Conservation (phyloP, 1,140 invertebrate genomes). For the Drosophila serrata region DNA sequence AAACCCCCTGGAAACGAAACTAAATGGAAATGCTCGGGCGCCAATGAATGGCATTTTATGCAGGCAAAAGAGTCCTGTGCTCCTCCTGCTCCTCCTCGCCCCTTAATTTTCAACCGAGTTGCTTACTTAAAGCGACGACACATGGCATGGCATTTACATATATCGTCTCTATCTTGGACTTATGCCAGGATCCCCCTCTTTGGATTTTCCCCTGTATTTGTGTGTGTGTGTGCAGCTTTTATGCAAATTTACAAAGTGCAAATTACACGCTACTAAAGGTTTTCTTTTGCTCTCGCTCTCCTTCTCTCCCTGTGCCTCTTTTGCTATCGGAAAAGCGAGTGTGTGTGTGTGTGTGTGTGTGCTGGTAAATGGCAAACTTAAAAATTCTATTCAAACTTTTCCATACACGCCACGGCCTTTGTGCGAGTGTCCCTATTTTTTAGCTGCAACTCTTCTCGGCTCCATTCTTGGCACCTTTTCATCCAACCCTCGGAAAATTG, state of each 20-base stretch:
- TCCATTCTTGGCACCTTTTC: slow-evolving; percentile 17
- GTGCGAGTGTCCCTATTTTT: slow-evolving; percentile 44
- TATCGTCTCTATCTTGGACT: slow-evolving; percentile 81
- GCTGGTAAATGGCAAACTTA: slow-evolving; percentile 81
- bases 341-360: slow-evolving; percentile 25
- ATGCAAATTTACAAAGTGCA: slow-evolving; percentile 85
- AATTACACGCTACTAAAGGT: slow-evolving; percentile 84
- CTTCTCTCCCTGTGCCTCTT: neutral
- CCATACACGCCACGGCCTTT: slow-evolving; percentile 48
- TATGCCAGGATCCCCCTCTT: slow-evolving; percentile 55
- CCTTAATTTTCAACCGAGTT: slow-evolving; percentile 38
- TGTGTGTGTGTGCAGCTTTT: slow-evolving; percentile 73
- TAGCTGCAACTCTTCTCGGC: slow-evolving; percentile 10
- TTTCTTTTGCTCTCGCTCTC: slow-evolving; percentile 59
- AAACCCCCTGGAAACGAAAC: slow-evolving; percentile 36
- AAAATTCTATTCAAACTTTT: slow-evolving; percentile 83
- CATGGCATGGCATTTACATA: slow-evolving; percentile 79
- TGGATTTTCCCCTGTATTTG: slow-evolving; percentile 20
- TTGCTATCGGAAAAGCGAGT: slow-evolving; percentile 49
- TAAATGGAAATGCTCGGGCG: slow-evolving; percentile 59
- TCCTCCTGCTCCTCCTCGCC: neutral
- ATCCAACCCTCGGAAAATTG: slow-evolving; percentile 13
- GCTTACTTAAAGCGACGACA: slow-evolving; percentile 74
- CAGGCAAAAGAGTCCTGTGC: slow-evolving; percentile 10
- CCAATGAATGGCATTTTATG: slow-evolving; percentile 74